phyloP scores from a whole-genome alignment of 2,888 invertebrate species.

The Luperina testacea region DNA sequence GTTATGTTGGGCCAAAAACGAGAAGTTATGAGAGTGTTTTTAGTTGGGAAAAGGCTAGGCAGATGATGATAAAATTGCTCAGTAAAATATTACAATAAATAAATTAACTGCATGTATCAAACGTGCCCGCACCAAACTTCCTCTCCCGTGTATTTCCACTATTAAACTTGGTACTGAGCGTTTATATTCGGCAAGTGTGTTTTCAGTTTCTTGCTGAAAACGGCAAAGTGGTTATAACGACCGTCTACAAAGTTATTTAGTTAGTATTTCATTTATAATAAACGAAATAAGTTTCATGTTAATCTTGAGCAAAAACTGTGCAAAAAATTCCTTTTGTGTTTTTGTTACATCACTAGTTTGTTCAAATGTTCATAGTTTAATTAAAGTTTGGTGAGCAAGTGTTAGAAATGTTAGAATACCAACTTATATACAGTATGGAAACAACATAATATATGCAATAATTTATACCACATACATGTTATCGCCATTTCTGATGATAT shows the following conservation, averaged over 20 bases:
- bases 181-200: constrained; percentile 79
- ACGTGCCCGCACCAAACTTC: not conserved
- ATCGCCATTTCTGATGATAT: too few relatives aligned
- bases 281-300: constrained; percentile 56
- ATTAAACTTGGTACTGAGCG: constrained; percentile 61
- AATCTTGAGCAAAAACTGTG: constrained; percentile 25
- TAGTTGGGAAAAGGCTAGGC: not conserved
- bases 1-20: too few relatives aligned
- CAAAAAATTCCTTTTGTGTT: constrained; percentile 47
- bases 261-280: constrained; percentile 65
- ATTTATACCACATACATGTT: too few relatives aligned
- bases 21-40: too few relatives aligned
- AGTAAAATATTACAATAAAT: not conserved
- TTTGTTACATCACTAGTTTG: constrained; percentile 15
- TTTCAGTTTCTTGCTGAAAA: constrained; percentile 74
- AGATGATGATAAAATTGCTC: not conserved
- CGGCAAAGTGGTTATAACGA: constrained; percentile 67
- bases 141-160: constrained; percentile 35
- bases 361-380: constrained; percentile 31
- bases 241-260: constrained; percentile 66
- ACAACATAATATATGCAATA: too few relatives aligned
- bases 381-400: constrained; percentile 27
- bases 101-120: not conserved
- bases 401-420: not conserved
- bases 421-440: not conserved